Percentiles rank a stretch among this genome's conserved stretches.
Evolutionary conservation across 2,797 vertebrate genomes (phyloP).

Genomic region (Dromococcyx pavoninus): DNA sequence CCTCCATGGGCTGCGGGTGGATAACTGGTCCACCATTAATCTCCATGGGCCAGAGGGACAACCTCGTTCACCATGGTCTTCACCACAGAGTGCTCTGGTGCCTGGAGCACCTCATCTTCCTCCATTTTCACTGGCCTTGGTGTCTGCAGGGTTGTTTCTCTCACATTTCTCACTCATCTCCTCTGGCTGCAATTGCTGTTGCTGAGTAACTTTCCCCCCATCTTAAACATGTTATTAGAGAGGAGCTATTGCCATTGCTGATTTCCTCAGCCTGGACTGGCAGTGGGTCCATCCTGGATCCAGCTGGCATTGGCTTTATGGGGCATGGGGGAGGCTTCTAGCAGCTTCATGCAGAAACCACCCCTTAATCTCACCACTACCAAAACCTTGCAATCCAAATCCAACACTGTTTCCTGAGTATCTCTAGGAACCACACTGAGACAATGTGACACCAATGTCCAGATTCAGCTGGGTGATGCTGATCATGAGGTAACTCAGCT

Average conservation of each 20-base stretch:
- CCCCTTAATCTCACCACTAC: not conserved
- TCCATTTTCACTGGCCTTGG: not conserved
- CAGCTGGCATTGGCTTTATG: not conserved
- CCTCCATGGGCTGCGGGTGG: no score
- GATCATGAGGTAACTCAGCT: not conserved
- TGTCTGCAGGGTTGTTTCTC: not conserved
- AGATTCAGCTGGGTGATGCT: not conserved
- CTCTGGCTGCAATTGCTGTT: no score
- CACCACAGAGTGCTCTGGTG: rapidly evolving
- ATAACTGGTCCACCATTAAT: no score
- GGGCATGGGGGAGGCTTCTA: not conserved
- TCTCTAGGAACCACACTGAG: not conserved
- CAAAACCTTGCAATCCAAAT: not conserved
- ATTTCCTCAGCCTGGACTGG: not conserved
- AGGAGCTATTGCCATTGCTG: rapidly evolving
- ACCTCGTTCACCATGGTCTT: not conserved
- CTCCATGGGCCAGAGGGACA: not conserved
- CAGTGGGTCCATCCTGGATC: not conserved
- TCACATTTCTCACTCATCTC: not conserved
- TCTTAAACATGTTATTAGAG: not conserved
- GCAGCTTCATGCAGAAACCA: not conserved
- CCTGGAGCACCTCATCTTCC: not conserved
- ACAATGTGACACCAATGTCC: not conserved
- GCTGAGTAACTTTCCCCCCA: no score
- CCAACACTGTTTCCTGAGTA: not conserved